These are phyloP conservation scores for Mus minutoides DNA, from an alignment of 2,797 vertebrate genomes.

Conservation along the genomic window DNA sequence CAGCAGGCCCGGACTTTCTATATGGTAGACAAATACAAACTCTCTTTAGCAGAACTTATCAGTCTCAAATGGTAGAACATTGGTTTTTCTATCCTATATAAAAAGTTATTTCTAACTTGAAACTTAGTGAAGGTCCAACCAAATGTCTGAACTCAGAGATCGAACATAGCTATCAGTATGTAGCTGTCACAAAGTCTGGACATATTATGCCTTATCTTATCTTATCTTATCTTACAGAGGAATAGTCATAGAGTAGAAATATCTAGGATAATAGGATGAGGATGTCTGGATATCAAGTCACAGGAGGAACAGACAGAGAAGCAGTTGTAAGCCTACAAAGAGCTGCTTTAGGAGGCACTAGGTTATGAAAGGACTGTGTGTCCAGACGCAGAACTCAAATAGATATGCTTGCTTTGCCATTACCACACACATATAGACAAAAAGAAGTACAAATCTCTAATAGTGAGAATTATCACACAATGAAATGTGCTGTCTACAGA, in stretches of 20 bases:
- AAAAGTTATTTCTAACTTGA: conserved; percentile 57
- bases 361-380: conserved; percentile 10
- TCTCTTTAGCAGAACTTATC: neutral
- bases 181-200: neutral
- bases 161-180: conserved; percentile 35
- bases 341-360: conserved; percentile 19
- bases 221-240: neutral
- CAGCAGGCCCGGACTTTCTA: conserved; percentile 91
- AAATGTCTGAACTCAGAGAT: conserved; percentile 43
- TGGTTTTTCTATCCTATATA: conserved; percentile 40
- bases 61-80: neutral
- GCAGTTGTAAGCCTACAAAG: neutral
- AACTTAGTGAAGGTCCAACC: neutral
- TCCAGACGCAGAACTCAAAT: conserved; percentile 31
- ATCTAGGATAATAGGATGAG: neutral
- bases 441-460: conserved; percentile 55
- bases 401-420: conserved; percentile 4
- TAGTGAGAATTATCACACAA: conserved; percentile 37
- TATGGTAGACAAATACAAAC: conserved; percentile 53
- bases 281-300: conserved; percentile 23
- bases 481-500: conserved; percentile 44
- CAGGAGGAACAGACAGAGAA: conserved; percentile 26
- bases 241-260: conserved; percentile 7
- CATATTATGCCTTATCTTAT: neutral
- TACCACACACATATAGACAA: conserved; percentile 22